These are phyloP conservation scores for Rhadinocentrus ornatus DNA, from an alignment of 2,797 vertebrate species.

Conservation along the genomic window DNA sequence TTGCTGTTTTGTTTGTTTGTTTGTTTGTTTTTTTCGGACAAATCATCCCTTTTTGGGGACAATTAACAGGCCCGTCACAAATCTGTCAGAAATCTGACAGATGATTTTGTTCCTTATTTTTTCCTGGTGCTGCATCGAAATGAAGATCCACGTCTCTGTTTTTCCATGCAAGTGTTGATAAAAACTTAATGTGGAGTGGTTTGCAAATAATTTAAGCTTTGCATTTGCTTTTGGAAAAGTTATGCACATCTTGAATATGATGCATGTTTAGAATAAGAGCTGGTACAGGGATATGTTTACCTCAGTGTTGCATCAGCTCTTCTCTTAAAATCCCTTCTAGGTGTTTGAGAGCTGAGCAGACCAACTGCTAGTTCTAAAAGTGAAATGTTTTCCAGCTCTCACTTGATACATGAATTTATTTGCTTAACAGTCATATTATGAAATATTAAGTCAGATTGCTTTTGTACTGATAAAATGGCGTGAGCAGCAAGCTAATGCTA, in stretches of 20 bases:
- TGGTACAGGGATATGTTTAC: not conserved
- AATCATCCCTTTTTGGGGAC: slow-evolving; percentile 32
- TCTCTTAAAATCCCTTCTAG: not conserved
- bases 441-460: not conserved
- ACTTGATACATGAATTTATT: not conserved
- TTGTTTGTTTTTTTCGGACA: not conserved
- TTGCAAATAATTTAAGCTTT: not conserved
- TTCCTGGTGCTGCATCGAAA: not conserved
- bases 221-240: not conserved
- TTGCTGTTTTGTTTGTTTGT: not conserved
- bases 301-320: not conserved
- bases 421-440: not conserved
- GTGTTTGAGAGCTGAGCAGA: not conserved
- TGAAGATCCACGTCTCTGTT: not conserved
- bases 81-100: slow-evolving; percentile 47
- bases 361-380: not conserved
- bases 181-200: not conserved
- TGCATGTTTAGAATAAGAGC: not conserved
- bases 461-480: not conserved
- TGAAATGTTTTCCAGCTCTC: not conserved
- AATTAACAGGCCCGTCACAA: slow-evolving; percentile 43
- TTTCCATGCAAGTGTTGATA: not conserved
- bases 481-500: too few relatives aligned
- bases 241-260: not conserved
- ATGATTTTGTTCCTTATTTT: not conserved